Base-by-base conservation (phyloP, 1,140 invertebrate species). In the Neotoxoptera formosana region DNA sequence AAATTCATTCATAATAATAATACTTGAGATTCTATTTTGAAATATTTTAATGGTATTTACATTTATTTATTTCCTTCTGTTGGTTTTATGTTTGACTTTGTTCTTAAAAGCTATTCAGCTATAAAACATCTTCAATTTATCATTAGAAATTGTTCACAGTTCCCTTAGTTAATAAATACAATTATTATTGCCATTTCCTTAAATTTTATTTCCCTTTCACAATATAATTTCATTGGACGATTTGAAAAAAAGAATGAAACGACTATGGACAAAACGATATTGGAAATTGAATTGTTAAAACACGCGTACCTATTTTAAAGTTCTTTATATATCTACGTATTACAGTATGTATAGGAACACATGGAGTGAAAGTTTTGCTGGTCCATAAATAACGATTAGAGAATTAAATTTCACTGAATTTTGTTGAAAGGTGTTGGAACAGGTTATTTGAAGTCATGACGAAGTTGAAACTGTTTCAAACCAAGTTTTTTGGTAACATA, bases 401-500 rank as follows among this genome's bases (percentile, higher is more conserved):
- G 20, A 48, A 41, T 48, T 51, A 53, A 53, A 53, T 89, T 89
- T 36, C n/a, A 23, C 34, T 6, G 87, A 36, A 23, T 53, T 53
- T 53, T 53, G 87, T 25, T 34, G n/a, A 36, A 89, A 41, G 48
- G 87, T 89, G 21, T 6, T 34, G 1, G 30, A 87, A 47, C 41
- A 47, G 25, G 20, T 34, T 88, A 88, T 17, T 51, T 88, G 86
- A 51, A 48, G 45, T 88, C 7, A 20, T 53, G 48, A 36, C 3
- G 3, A 53, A 53, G 87, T 53, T 51, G 20, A 87, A 87, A 53
- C 7, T 53, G 48, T 89, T 53, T 9, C 23, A 25, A 9, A 84
- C 21, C 51, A 53, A 53, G 48, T 89, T 36, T 89, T 89, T 53
- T 53, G n/a, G 17, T 53, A 53, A 53, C n/a, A 89, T 89, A 89